phyloP scores from a whole-genome alignment of 2,797 vertebrate genomes.

The Peromyscus aztecus region DNA sequence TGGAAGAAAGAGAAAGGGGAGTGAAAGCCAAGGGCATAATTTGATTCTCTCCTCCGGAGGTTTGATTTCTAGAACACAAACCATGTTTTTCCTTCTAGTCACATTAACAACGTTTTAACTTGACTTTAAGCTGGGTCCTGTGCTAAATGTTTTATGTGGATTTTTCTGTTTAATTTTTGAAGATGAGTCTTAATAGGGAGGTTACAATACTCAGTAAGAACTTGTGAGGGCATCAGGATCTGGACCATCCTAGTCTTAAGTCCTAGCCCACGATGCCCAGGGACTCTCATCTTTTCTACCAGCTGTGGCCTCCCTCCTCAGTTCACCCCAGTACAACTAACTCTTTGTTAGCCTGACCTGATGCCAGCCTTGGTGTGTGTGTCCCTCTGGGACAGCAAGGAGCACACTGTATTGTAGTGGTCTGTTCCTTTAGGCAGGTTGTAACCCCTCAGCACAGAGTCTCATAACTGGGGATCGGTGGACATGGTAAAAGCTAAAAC shows the following conservation, averaged over 20 bases:
- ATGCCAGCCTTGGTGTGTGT: not conserved
- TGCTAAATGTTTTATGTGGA: not conserved
- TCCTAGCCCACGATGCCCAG: not conserved
- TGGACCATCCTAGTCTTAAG: too few relatives aligned
- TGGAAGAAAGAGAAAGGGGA: not conserved
- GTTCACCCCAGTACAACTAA: not conserved
- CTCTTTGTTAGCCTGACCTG: not conserved
- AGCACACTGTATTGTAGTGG: not conserved
- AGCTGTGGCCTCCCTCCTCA: not conserved
- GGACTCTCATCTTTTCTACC: not conserved
- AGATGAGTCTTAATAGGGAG: not conserved
- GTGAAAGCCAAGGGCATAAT: not conserved
- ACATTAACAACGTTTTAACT: not conserved
- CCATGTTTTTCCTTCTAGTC: not conserved
- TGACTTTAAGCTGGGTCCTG: not conserved
- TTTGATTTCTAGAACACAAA: not conserved
- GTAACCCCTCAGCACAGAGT: not conserved
- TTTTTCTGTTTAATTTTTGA: not conserved
- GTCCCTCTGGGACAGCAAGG: not conserved
- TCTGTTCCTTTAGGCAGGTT: not conserved
- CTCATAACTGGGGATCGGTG: not conserved
- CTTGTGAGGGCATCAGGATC: not conserved
- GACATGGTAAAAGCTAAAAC: not conserved
- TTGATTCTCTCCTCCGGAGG: not conserved
- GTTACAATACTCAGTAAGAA: not conserved